Conservation (phyloP, 2,888 invertebrate species). For the Timandra comae region DNA sequence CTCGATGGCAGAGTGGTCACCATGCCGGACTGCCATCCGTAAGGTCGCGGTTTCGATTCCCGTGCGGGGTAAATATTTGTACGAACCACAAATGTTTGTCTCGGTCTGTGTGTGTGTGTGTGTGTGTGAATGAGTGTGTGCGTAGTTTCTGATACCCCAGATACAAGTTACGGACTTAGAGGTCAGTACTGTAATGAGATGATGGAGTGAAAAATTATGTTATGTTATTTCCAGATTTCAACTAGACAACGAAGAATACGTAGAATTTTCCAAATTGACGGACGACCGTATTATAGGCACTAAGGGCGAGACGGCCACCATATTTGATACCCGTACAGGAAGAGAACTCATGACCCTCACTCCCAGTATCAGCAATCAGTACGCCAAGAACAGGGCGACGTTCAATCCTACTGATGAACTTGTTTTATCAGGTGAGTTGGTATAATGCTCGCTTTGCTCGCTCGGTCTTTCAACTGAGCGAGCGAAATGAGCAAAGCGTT, state of each 20-base stretch:
- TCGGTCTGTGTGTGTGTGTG: too few species aligned
- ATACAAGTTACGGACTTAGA: too few species aligned
- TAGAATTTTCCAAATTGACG: conserved; percentile 91
- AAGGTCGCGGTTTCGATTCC: too few species aligned
- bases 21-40: too few species aligned
- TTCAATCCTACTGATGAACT: conserved; percentile 96
- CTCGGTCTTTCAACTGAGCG: neutral
- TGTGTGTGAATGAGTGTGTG: too few species aligned
- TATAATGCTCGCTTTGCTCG: neutral
- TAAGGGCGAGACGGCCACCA: conserved; percentile 86
- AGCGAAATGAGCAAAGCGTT: neutral
- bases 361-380: conserved; percentile 92
- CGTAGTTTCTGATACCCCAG: too few species aligned
- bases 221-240: conserved; percentile 74
- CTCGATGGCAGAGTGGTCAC: too few species aligned
- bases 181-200: too few species aligned
- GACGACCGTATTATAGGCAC: conserved; percentile 95
- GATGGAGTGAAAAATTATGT: too few species aligned
- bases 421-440: conserved; percentile 89
- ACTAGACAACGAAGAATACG: conserved; percentile 90
- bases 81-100: too few species aligned
- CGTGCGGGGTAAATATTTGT: too few species aligned
- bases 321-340: conserved; percentile 92
- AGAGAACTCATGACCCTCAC: conserved; percentile 83
- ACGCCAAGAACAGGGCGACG: conserved; percentile 94